Evolutionary conservation across 2,113 vertebrate species (phyloP), one percentile per base, ranked within the genome.

Genomic region (Xiphophorus hellerii): DNA sequence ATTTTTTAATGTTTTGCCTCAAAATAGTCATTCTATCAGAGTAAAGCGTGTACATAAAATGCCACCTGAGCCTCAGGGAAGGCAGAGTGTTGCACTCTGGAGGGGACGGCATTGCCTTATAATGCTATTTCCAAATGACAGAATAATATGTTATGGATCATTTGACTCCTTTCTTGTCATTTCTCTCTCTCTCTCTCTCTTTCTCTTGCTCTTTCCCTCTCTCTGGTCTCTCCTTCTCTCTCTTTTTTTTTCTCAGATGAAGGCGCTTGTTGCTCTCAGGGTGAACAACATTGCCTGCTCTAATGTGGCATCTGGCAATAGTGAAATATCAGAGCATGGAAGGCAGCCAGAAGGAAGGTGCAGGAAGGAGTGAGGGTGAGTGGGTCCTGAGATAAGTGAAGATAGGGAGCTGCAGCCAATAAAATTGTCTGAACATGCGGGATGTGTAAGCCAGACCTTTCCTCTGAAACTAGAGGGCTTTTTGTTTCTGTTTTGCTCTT

Each of bases 71-170:
- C 94, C 95, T 87, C 42, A 17, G 88, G 94, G 92, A 90, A 92
- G 60, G 87, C 92, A 92, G 88, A 93, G 87, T 91, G 88, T 93
- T 94, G 92, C 67, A 39, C 83, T 62, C 80, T 62, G 77, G 90
- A 91, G 90, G 90, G 94, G 93, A 93, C 89, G 86, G 62, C 90
- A 3, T 94, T 80, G 86, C 73, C 84, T 95, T 92, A 83, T 93
- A 90, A 94, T 81, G 88, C 83, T 77, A 73, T 93, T 95, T 96
- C 95, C 93, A 95, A 95, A 95, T 95, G 95, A 96, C 95, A 96
- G 90, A 92, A 92, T 95, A 95, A 96, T 96, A 95, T 92, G 94
- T 96, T 96, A 95, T 93, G 96, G 96, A 96, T 96, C 94, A 97
- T 96, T 96, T 96, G 94, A 95, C 90, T 92, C 78, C 77, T 91